A percentile compares a stretch with the other conserved stretches of the same genome.
Evolutionary conservation across 2,113 vertebrate species (phyloP).

Genomic region (Athene cunicularia): DNA sequence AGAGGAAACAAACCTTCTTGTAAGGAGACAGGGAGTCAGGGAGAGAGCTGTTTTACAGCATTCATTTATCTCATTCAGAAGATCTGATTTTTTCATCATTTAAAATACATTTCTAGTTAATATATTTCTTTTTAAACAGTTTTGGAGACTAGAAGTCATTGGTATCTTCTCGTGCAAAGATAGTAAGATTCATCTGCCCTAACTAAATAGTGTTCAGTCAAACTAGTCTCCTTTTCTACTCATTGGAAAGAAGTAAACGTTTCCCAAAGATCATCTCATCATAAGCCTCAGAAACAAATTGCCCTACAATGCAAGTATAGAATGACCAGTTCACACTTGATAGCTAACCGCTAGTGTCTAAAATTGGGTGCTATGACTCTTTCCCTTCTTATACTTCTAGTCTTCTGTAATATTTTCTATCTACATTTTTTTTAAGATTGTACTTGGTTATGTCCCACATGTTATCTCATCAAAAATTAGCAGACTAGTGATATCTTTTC

Average conservation of each 20-base stretch:
- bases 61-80: neutral
- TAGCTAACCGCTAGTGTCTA: neutral
- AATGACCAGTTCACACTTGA: neutral
- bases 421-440: neutral
- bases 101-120: neutral
- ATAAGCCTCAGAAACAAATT: neutral
- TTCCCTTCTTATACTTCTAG: neutral
- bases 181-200: neutral
- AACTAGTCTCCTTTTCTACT: neutral
- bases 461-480: neutral
- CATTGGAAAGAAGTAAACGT: neutral
- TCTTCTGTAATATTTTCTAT: neutral
- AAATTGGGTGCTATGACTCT: neutral
- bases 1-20: neutral
- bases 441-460: neutral
- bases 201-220: neutral
- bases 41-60: neutral
- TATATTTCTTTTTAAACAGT: neutral
- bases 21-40: neutral
- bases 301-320: neutral
- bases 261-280: constrained; percentile 1
- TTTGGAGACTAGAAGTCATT: neutral
- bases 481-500: neutral
- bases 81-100: neutral
- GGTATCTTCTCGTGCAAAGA: neutral